Base-by-base conservation (phyloP, 2,888 invertebrate genomes). In the Tenthredo notha region DNA sequence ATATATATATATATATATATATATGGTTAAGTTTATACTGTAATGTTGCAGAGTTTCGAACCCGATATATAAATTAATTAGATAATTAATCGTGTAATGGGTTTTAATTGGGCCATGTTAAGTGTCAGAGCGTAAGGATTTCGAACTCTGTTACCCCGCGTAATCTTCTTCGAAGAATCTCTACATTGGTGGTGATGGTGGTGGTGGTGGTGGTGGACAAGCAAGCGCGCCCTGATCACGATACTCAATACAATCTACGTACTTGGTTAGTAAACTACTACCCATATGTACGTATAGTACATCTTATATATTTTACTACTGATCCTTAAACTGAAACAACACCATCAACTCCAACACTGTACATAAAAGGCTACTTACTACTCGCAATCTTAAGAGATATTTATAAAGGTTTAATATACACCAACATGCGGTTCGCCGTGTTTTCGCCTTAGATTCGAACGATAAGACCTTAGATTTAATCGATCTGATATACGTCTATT, bases 31-130 rank as follows among this genome's bases (percentile, higher is more conserved):
- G 25, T 61, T 10, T 25, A 21, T 61, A 61, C 4, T 0, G 21
- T 1, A 61, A 21, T 25, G 25, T 4, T 15, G 2, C 12, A 61
- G 54, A 37, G 15, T 74, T 74, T 21, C 40, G 10, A 43, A 21
- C 61, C 61, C 12, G 33, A 50, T 82, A 82, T 91, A 93, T 93
- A 92, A 93, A 92, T 93, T 93, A 93, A 93, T 93, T 92, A 92
- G 92, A 92, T 92, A 93, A 93, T 93, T 93, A 93, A 93, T 93
- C 93, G 92, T 92, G 93, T 92, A 92, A 92, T 91, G 92, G 90
- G 87, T 91, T 67, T 93, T 93, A 93, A 93, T 93, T 93, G 93
- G 93, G 90, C 88, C 91, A 88, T 93, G 93, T 93, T 92, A 92
- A 92, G 93, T 92, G 93, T 92, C 93, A 92, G 90, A 87, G 87